Percentiles rank a stretch among this genome's conserved stretches.
phyloP scores from a whole-genome alignment of 2,888 invertebrate genomes.

The Leptopilina drosophilae region DNA sequence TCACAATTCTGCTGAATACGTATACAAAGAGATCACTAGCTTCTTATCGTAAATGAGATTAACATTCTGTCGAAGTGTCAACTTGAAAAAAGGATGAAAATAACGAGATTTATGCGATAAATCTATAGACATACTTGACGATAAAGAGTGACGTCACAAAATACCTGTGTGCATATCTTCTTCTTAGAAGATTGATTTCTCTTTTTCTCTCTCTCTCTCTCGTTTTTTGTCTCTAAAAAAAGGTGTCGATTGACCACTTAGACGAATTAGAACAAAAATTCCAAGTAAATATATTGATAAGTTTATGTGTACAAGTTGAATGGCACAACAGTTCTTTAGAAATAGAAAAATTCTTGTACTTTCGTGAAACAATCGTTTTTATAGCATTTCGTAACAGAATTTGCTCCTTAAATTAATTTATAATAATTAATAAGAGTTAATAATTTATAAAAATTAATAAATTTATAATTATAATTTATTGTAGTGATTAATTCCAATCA shows the following conservation, averaged over 20 bases:
- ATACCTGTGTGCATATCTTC: conserved; percentile 1
- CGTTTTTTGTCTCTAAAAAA: neutral
- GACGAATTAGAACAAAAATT: neutral
- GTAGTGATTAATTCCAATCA: no score
- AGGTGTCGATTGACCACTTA: conserved; percentile 12
- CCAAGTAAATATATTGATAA: neutral
- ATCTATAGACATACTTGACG: conserved; percentile 9
- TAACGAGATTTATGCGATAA: conserved; percentile 33
- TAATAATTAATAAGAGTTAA: no score
- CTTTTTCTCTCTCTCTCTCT: neutral
- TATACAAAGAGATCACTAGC: conserved; percentile 8
- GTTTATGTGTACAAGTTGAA: neutral
- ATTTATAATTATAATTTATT: no score
- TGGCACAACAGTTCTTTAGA: no score
- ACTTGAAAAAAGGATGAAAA: conserved; percentile 4
- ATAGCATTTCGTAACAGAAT: no score
- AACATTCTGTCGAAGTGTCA: conserved; percentile 16
- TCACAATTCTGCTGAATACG: conserved; percentile 5
- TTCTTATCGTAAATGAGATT: conserved; percentile 20
- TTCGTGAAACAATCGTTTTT: no score
- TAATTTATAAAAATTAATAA: no score
- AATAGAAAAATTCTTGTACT: no score
- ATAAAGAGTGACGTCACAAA: conserved; percentile 7
- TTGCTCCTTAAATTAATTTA: no score
- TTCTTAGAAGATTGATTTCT: neutral